Conservation (phyloP, 2,797 vertebrate genomes). For the Pseudochaenichthys georgianus region DNA sequence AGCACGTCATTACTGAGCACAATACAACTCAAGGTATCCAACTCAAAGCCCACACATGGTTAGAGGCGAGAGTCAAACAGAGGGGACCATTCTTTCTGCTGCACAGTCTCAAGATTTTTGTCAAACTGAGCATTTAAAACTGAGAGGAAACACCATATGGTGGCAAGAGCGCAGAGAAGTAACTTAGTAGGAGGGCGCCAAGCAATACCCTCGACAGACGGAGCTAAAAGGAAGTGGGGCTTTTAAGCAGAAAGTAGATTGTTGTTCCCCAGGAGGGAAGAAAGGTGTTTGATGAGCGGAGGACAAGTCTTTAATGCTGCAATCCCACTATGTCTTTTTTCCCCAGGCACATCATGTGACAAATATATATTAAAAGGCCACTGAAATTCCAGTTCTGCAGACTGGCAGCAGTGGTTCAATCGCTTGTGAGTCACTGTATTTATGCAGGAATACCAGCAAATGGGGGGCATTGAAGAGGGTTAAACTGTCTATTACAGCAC, state of each 20-base stretch:
- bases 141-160: slow-evolving; percentile 23
- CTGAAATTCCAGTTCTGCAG: slow-evolving; percentile 20
- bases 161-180: background rate
- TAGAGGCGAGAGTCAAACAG: slow-evolving; percentile 15
- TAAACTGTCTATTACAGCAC: slow-evolving; percentile 41
- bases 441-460: slow-evolving; percentile 36
- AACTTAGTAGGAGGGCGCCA: slow-evolving; percentile 37
- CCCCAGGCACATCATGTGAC: slow-evolving; percentile 49
- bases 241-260: slow-evolving; percentile 41
- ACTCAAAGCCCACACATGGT: slow-evolving; percentile 21
- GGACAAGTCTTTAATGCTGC: slow-evolving; percentile 40
- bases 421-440: slow-evolving; percentile 42
- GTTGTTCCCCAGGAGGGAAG: slow-evolving; percentile 39
- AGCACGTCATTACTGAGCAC: slow-evolving; percentile 6
- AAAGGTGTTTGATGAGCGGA: slow-evolving; percentile 53
- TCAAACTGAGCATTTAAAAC: slow-evolving; percentile 23
- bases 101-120: background rate
- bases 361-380: slow-evolving; percentile 62
- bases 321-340: slow-evolving; percentile 44
- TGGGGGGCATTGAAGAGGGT: slow-evolving; percentile 39
- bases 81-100: slow-evolving; percentile 10
- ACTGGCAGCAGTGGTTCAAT: slow-evolving; percentile 14
- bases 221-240: slow-evolving; percentile 42
- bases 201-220: slow-evolving; percentile 29
- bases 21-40: background rate